Evolutionary conservation across 2,888 invertebrate species (phyloP), one percentile per base, ranked within the genome.

Genomic region (Eilema griseolum): DNA sequence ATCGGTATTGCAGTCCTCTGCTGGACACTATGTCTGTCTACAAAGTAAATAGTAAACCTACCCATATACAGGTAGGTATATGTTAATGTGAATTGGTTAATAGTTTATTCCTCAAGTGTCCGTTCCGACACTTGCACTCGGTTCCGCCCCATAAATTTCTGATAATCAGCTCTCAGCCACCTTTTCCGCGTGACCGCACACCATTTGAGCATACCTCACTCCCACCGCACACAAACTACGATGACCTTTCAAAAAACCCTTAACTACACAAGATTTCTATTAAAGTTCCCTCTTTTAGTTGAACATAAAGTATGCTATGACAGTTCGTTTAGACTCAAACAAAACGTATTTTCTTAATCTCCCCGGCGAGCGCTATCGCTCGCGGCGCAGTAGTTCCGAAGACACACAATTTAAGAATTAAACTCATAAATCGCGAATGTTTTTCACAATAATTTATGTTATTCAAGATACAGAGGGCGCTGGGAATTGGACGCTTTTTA

Each of bases 371-470:
- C 77, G 57, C 65, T 73, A 81, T 74, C 79, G 52, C 41, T 63
- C 14, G 14, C 67, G 31, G 56, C 37, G 37, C 72, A 70, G 74
- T 64, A 74, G 71, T 81, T 69, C 66, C 70, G 41, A 61, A 67
- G 59, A 61, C 69, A 73, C 26, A 73, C 72, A 72, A 74, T 79
- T 80, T 79, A 68, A 63, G 71, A 74, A 82, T 76, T 70, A 75
- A 76, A 73, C 73, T 75, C 74, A 76, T 79, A 77, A 74, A 81
- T 76, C 73, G 41, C 59, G 70, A 69, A 74, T 76, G 75, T 77
- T 75, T 73, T 75, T 73, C 64, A 76, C 70, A 74, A 81, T 73
- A 78, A 80, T 76, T 76, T 80, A 78, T 82, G 71, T 74, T 74
- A 70, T 78, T 70, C 68, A 60, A 79, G 83, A 77, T 76, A 72